Evolutionary conservation across 2,113 vertebrate genomes (phyloP).

Genomic region (Artemisiospiza belli): DNA sequence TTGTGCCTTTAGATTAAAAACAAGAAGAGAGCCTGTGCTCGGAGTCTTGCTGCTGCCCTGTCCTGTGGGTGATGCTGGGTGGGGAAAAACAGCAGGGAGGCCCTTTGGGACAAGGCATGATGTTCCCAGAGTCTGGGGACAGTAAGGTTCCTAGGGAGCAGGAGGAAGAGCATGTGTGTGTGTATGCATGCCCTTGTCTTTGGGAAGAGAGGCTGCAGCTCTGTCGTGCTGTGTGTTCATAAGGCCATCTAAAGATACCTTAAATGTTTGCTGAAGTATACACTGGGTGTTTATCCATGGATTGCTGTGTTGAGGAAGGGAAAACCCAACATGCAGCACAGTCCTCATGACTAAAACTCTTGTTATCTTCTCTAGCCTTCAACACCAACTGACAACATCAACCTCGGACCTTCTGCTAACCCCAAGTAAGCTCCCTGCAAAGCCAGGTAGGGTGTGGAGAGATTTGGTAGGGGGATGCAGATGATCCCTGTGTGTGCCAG

Average conservation of each 20-base stretch:
- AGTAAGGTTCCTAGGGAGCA: background rate
- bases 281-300: background rate
- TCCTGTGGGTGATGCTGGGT: background rate
- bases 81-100: background rate
- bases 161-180: rapidly evolving
- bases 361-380: constrained; percentile 61
- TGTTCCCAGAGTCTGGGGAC: background rate
- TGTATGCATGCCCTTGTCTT: rapidly evolving
- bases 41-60: background rate
- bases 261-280: background rate
- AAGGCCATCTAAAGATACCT: background rate
- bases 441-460: background rate
- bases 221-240: background rate
- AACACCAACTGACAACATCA: constrained; percentile 81
- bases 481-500: background rate
- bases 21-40: background rate
- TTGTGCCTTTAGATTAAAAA: background rate
- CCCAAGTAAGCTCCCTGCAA: constrained; percentile 87
- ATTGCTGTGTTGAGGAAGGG: background rate
- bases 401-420: constrained; percentile 94
- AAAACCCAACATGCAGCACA: background rate
- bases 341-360: background rate
- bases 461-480: background rate
- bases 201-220: background rate
- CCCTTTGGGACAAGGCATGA: background rate